A percentile compares a stretch with the other conserved stretches of the same genome.
Conservation (phyloP, 2,888 invertebrate genomes). For the Xestia c-nigrum region DNA sequence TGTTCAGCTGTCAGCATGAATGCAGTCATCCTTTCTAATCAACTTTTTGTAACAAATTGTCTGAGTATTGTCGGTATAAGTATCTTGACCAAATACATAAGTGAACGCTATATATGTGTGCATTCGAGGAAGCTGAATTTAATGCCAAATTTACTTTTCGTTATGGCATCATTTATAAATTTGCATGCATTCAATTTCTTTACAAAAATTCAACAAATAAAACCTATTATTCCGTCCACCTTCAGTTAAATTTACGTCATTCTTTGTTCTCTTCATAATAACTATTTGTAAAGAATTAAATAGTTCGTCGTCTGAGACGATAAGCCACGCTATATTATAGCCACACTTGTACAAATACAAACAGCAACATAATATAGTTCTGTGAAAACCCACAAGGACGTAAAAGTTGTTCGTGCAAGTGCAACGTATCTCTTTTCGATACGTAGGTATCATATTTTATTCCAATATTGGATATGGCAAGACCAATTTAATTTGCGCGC, state of each 20-base stretch:
- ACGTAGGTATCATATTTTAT: conserved; percentile 40
- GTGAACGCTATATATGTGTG: not conserved
- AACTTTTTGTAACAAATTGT: not conserved
- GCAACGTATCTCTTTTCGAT: conserved; percentile 51
- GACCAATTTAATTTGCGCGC: conserved; percentile 11
- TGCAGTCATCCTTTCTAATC: conserved; percentile 18
- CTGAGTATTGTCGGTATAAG: not conserved
- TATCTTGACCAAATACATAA: conserved; percentile 5
- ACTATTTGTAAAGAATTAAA: conserved; percentile 60
- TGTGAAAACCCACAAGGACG: conserved; percentile 76
- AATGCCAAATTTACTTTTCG: conserved; percentile 22
- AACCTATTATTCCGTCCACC: conserved; percentile 31
- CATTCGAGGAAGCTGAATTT: conserved; percentile 19
- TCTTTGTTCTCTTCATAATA: conserved; percentile 51
- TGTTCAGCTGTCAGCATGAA: not conserved
- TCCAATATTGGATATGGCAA: conserved; percentile 10
- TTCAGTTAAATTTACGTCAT: conserved; percentile 43
- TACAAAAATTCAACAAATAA: conserved; percentile 15
- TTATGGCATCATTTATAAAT: conserved; percentile 27
- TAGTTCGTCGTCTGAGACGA: conserved; percentile 64
- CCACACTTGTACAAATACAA: conserved; percentile 76
- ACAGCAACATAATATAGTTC: conserved; percentile 63
- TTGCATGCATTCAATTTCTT: conserved; percentile 34
- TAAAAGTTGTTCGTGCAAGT: conserved; percentile 67
- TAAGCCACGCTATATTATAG: conserved; percentile 39